These are phyloP conservation scores for Calcarius lapponicus DNA, from an alignment of 2,797 vertebrate species.

Conservation along the genomic window DNA sequence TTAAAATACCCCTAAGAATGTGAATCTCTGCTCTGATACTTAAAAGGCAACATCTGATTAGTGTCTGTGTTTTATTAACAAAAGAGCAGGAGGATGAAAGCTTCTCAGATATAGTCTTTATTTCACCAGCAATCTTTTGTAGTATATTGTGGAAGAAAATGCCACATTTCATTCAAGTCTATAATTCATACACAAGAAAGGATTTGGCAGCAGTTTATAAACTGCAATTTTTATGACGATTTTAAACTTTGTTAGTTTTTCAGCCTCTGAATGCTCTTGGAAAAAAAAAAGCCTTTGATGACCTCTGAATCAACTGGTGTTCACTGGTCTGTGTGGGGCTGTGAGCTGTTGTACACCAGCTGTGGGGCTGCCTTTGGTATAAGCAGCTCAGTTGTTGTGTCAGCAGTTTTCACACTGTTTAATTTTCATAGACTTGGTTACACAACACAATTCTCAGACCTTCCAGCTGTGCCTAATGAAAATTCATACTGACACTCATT, in stretches of 20 bases:
- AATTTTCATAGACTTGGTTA: slow-evolving; percentile 39
- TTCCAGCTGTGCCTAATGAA: slow-evolving; percentile 54
- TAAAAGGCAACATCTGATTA: slow-evolving; percentile 30
- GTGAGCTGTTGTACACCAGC: background rate
- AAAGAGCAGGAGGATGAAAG: background rate
- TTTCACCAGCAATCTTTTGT: background rate
- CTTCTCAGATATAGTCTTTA: slow-evolving; percentile 2
- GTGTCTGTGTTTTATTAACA: slow-evolving; percentile 12
- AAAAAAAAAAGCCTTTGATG: background rate
- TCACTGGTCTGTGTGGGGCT: background rate
- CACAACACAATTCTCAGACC: slow-evolving; percentile 21
- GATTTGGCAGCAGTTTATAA: background rate
- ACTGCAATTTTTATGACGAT: background rate
- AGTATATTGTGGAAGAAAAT: background rate
- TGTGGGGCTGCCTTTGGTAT: background rate
- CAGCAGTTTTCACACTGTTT: slow-evolving; percentile 37
- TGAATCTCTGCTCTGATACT: background rate
- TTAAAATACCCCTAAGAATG: slow-evolving; percentile 12
- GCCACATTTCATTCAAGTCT: slow-evolving; percentile 18
- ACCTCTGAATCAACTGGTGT: background rate
- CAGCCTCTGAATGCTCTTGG: background rate
- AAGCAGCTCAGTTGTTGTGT: background rate
- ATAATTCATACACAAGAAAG: background rate
- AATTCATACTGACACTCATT: slow-evolving; percentile 20
- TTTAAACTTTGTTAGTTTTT: background rate